Base-by-base conservation (phyloP, 53 echinoderm and acorn worm genomes). In the Zoroaster sp. region DNA sequence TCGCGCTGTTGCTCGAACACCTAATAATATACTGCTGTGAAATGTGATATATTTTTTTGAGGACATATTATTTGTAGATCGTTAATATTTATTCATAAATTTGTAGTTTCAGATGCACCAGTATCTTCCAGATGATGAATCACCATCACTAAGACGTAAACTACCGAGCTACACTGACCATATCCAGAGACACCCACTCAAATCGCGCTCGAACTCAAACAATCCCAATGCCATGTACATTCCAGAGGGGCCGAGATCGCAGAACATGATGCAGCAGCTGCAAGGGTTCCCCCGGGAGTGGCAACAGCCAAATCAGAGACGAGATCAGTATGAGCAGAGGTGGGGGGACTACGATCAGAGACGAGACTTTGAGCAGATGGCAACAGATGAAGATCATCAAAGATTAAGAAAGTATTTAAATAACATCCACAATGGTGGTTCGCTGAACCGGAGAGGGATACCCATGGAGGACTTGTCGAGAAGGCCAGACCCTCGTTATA, bases 111-210 rank as follows among this genome's bases (percentile, higher is more conserved):
- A 81, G 81, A 81, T 81, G 81, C 81, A 81, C 40, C 68, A 31
- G 40, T 81, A 81, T 32, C 42, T 42, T 45, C 42, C 66, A 14
- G 81, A 41, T 13, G 81, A 81, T 3, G 81, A 81, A 17, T 74
- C 92, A 4, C 80, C 93, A 53, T 77, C 86, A 18, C 70, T 66
- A 59, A 63, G 75, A 72, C 37, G 72, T 49, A 91, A 87, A 68
- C 91, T 95, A 12, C 98, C 98, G 9, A 81, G 92, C 11, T 97
- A 97, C 75, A 86, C 91, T 21, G 98, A 97, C 38, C 98, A 97
- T 89, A 95, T 97, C 71, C 95, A 93, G 42, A 92, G 93, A 35
- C 94, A 94, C 68, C 91, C 96, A 0, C 52, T 80, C 38, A 52
- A 59, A 66, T 49, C 82, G 32, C 21, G 52, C 77, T 1, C 88